phyloP scores from a whole-genome alignment of 2,888 invertebrate genomes.

The Spodoptera littoralis region DNA sequence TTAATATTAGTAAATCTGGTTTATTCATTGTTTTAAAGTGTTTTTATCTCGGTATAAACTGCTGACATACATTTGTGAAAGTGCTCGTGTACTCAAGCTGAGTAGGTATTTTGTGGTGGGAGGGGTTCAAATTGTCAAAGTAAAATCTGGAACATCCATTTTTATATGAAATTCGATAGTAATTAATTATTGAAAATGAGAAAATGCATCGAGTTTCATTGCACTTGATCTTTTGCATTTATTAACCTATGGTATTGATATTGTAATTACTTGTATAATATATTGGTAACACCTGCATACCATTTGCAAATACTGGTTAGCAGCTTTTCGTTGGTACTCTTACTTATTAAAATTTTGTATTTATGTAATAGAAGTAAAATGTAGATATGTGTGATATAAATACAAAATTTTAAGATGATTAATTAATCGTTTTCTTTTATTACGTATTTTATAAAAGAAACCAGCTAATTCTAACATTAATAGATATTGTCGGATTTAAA shows the following conservation, averaged over 20 bases:
- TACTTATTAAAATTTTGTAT: conserved; percentile 88
- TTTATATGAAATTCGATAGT: conserved; percentile 79
- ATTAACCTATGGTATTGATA: conserved; percentile 89
- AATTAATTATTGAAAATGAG: conserved; percentile 74
- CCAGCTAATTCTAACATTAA: conserved; percentile 81
- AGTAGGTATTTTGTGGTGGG: conserved; percentile 74
- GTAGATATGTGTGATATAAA: conserved; percentile 89
- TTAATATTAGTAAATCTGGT: conserved; percentile 88
- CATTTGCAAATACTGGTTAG: conserved; percentile 87
- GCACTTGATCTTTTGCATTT: conserved; percentile 90
- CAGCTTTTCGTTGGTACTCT: conserved; percentile 86
- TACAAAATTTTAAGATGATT: conserved; percentile 89
- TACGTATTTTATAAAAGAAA: conserved; percentile 82
- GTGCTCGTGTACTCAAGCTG: conserved; percentile 76
- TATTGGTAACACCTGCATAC: conserved; percentile 87
- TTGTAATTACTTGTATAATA: conserved; percentile 89
- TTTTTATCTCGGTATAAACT: conserved; percentile 85
- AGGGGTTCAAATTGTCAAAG: conserved; percentile 74
- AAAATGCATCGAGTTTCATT: conserved; percentile 82
- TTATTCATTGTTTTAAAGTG: conserved; percentile 88
- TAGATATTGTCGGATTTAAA: conserved; percentile 81
- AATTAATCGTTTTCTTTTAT: conserved; percentile 86
- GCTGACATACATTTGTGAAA: conserved; percentile 77
- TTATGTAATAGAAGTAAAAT: conserved; percentile 89
- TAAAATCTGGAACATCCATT: conserved; percentile 70